Percentiles rank a stretch among this genome's conserved stretches.
phyloP scores from a whole-genome alignment of 2,113 vertebrate genomes.

The Brachyhypopomus occidentalis region DNA sequence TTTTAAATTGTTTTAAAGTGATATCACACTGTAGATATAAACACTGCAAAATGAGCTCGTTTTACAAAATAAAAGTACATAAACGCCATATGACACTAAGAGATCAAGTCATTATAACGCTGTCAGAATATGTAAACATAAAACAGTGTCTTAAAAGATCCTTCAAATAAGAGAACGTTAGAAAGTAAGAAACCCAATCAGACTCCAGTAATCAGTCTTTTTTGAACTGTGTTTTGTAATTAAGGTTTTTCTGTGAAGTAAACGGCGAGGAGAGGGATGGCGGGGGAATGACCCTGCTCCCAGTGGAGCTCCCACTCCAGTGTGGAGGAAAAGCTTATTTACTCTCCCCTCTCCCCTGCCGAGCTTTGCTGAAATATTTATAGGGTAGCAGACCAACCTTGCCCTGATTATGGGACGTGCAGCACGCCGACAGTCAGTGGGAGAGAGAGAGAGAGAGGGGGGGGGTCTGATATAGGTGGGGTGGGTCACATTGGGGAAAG shows the following conservation, averaged over 20 bases:
- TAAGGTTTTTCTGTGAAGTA: slow-evolving; percentile 9
- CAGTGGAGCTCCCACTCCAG: neutral
- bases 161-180: neutral
- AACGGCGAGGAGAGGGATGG: neutral
- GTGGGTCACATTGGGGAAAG: neutral
- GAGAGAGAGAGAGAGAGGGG: no score
- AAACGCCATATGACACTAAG: no score
- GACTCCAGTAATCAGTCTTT: slow-evolving; percentile 8
- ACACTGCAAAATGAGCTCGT: no score
- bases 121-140: no score
- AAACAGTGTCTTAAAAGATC: neutral
- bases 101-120: no score
- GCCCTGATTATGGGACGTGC: neutral
- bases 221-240: slow-evolving; percentile 3
- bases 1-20: no score
- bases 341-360: neutral
- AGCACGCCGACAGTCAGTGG: neutral
- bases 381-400: neutral
- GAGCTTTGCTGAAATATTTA: slow-evolving; percentile 2
- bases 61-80: no score
- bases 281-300: neutral
- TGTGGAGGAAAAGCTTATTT: slow-evolving; percentile 10
- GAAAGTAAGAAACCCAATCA: neutral
- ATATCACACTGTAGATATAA: no score
- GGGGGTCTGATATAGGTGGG: neutral